These are phyloP conservation scores for Meriones psammophilus DNA, from an alignment of 2,797 vertebrate genomes.

Conservation along the genomic window DNA sequence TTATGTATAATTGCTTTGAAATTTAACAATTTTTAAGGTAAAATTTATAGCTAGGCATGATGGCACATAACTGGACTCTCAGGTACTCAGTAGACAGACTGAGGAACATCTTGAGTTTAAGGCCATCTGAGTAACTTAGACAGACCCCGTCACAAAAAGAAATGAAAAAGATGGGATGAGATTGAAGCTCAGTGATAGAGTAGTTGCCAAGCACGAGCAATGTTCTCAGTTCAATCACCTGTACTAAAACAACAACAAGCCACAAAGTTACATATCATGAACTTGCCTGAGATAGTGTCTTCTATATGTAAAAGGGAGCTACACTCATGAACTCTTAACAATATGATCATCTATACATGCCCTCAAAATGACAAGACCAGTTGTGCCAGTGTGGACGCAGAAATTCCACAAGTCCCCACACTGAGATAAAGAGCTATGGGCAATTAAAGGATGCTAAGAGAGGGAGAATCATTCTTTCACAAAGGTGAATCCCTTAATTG, in stretches of 20 bases:
- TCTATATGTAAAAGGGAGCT: neutral
- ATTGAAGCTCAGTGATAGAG: neutral
- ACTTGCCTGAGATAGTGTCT: neutral
- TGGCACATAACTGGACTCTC: neutral
- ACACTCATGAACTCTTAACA: neutral
- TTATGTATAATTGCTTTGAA: slow-evolving; percentile 25
- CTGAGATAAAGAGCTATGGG: neutral
- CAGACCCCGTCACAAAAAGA: neutral
- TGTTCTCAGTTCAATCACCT: neutral
- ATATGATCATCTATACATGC: neutral
- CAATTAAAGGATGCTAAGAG: neutral
- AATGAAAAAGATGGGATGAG: neutral
- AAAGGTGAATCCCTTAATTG: neutral
- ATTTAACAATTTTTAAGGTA: slow-evolving; percentile 11
- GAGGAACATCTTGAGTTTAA: neutral
- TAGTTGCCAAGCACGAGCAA: neutral
- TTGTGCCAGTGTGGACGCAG: neutral
- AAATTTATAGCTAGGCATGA: neutral
- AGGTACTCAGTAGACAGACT: neutral
- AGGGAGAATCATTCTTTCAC: neutral
- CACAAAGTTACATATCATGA: neutral
- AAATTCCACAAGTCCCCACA: neutral
- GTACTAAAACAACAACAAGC: neutral
- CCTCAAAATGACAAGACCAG: neutral
- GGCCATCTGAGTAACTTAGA: neutral